Conservation (phyloP, 2,797 vertebrate species). For the Syndactyla subalaris region DNA sequence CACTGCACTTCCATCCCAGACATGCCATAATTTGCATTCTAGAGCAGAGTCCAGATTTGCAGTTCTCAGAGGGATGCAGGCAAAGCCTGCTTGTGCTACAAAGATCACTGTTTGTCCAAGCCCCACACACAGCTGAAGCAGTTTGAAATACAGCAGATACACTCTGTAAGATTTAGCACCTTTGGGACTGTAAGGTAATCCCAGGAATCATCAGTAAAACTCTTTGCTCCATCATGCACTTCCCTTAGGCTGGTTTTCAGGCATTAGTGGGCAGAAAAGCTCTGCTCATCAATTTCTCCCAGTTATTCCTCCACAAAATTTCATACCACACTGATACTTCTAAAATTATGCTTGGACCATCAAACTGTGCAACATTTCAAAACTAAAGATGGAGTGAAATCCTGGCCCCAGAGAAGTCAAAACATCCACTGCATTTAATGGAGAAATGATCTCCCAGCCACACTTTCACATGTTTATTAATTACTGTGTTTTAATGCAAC, state of each 20-base stretch:
- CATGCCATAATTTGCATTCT: conserved; percentile 6
- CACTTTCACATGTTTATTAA: background rate
- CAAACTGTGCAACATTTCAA: background rate
- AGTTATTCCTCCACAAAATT: background rate
- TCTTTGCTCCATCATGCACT: background rate
- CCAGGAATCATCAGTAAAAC: conserved; percentile 52
- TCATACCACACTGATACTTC: background rate
- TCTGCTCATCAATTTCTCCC: background rate
- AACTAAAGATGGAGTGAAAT: background rate
- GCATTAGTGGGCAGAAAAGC: background rate
- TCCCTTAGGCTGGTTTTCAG: conserved; percentile 22
- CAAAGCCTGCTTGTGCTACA: background rate
- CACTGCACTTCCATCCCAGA: background rate
- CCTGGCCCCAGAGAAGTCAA: background rate
- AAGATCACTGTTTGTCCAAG: conserved; percentile 45
- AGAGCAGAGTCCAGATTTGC: conserved; percentile 20
- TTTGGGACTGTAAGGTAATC: conserved; percentile 18
- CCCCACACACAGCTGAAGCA: background rate
- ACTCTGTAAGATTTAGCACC: conserved; percentile 28
- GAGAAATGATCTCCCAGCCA: background rate
- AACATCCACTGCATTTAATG: background rate
- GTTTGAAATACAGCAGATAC: conserved; percentile 34
- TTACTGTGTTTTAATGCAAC: background rate
- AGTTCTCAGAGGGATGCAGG: conserved; percentile 28
- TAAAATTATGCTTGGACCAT: background rate